phyloP scores from a whole-genome alignment of 2,888 invertebrate species.

The Merodon equestris region DNA sequence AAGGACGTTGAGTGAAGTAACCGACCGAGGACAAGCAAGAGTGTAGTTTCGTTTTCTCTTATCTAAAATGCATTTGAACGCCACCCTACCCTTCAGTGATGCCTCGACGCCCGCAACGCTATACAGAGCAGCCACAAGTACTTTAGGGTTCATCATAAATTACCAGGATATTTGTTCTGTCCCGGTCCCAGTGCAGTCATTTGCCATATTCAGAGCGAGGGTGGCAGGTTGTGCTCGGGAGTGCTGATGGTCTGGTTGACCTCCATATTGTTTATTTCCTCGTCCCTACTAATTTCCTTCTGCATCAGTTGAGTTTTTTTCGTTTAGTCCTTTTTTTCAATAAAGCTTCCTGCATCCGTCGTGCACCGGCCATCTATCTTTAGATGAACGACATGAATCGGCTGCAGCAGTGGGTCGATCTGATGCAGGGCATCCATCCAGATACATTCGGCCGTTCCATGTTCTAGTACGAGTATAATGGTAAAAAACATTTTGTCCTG shows the following conservation, averaged over 20 bases:
- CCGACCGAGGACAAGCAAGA: neutral
- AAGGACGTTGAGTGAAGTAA: neutral
- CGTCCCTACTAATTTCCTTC: slow-evolving; percentile 9
- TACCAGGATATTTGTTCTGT: slow-evolving; percentile 55
- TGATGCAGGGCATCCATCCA: neutral
- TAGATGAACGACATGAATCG: slow-evolving; percentile 7
- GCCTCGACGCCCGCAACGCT: too few species aligned
- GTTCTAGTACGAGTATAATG: too few species aligned
- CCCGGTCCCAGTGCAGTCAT: slow-evolving; percentile 15
- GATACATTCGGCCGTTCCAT: slow-evolving; percentile 8
- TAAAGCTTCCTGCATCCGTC: slow-evolving; percentile 8
- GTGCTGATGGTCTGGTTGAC: slow-evolving; percentile 25
- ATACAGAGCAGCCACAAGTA: too few species aligned
- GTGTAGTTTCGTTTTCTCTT: neutral
- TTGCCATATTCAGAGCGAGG: neutral
- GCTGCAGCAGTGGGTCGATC: slow-evolving; percentile 4
- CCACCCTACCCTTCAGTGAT: too few species aligned
- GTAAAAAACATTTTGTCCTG: too few species aligned
- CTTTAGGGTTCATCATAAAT: slow-evolving; percentile 37
- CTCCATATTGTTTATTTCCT: slow-evolving; percentile 51
- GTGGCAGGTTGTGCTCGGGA: slow-evolving; percentile 1
- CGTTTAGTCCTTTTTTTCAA: neutral
- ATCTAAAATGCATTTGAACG: neutral
- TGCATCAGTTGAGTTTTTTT: neutral
- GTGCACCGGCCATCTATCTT: slow-evolving; percentile 4